These are phyloP conservation scores for Crocodylus rhombifer DNA, from an alignment of 2,797 vertebrate species.

Conservation along the genomic window DNA sequence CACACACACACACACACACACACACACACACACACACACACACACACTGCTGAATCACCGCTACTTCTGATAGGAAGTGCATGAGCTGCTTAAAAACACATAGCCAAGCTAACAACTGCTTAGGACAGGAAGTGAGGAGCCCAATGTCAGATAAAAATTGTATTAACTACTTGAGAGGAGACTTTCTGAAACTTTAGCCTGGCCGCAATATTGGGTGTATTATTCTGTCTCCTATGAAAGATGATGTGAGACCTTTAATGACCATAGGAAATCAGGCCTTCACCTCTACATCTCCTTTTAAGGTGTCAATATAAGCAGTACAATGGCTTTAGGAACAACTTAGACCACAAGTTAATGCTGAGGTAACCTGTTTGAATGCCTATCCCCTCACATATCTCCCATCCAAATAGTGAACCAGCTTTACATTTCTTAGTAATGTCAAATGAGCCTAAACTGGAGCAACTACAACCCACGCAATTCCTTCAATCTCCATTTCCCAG, in stretches of 20 bases:
- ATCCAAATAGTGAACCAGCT: not conserved
- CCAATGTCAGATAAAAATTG: not conserved
- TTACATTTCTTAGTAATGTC: not conserved
- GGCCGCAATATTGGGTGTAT: not conserved
- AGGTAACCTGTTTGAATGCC: not conserved
- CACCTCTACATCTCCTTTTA: not conserved
- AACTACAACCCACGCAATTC: conserved; percentile 24
- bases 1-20: not conserved
- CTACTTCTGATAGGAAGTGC: not conserved
- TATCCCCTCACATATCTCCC: conserved; percentile 3
- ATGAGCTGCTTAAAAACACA: not conserved
- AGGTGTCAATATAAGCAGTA: conserved; percentile 9
- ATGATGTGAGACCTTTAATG: not conserved
- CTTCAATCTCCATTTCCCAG: conserved; percentile 43
- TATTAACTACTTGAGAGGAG: not conserved
- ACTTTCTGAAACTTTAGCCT: not conserved
- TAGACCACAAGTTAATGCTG: not conserved
- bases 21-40: not conserved
- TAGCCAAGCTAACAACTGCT: not conserved
- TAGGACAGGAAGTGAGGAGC: not conserved
- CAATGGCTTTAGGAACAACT: not conserved
- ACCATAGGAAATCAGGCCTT: not conserved
- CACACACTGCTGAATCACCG: not conserved
- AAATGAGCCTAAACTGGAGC: not conserved
- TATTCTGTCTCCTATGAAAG: not conserved